These are phyloP conservation scores for Rhea pennata DNA, from an alignment of 2,113 vertebrate species.

Conservation along the genomic window DNA sequence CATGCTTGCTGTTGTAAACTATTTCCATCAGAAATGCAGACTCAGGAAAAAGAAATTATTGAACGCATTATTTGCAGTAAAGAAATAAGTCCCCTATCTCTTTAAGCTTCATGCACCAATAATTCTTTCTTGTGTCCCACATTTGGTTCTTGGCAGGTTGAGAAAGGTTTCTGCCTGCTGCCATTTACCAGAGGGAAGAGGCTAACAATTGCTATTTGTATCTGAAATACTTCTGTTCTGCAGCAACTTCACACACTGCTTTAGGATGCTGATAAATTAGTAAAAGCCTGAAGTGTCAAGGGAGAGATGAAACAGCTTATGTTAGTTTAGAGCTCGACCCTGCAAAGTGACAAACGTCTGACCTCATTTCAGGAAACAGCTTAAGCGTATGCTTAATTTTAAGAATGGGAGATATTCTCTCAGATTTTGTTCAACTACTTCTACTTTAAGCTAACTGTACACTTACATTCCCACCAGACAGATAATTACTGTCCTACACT, in stretches of 20 bases:
- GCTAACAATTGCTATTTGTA: constrained; percentile 62
- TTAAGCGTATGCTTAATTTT: constrained; percentile 58
- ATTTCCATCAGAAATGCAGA: constrained; percentile 44
- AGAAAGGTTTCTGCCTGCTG: constrained; percentile 53
- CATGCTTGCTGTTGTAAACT: background rate
- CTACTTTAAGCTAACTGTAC: background rate
- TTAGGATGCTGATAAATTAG: constrained; percentile 66
- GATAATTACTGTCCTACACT: background rate
- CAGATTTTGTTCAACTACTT: background rate
- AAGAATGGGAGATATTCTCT: background rate
- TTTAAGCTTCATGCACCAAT: constrained; percentile 51
- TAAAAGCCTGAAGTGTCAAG: constrained; percentile 41
- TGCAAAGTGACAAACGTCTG: background rate
- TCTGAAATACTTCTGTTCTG: constrained; percentile 39
- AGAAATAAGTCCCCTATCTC: constrained; percentile 17
- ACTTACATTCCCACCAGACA: background rate
- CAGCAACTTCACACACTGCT: constrained; percentile 50
- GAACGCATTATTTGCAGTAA: background rate
- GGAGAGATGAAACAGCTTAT: constrained; percentile 66
- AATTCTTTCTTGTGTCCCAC: constrained; percentile 30
- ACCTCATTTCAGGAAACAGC: constrained; percentile 39
- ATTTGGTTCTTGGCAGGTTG: constrained; percentile 21
- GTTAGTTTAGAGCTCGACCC: constrained; percentile 61
- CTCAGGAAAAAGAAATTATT: constrained; percentile 23
- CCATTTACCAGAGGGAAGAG: constrained; percentile 63